A percentile compares a stretch with the other conserved stretches of the same genome.
Conservation (phyloP, 2,888 invertebrate species). For the Anarsia innoxiella region DNA sequence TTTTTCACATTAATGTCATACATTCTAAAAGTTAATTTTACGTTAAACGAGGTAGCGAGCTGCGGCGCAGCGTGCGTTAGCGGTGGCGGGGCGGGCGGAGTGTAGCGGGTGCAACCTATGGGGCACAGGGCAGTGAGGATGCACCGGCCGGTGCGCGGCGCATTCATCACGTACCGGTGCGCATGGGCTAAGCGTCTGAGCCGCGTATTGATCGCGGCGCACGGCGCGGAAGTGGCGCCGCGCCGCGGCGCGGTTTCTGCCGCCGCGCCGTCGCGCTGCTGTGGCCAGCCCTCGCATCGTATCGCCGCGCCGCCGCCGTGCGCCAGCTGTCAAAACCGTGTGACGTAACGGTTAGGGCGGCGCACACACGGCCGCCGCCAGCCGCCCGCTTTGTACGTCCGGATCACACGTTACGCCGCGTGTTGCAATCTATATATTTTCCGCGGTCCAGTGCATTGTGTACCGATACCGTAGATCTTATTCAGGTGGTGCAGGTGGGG, state of each 20-base stretch:
- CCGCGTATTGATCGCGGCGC: constrained; percentile 41
- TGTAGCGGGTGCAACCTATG: constrained; percentile 4
- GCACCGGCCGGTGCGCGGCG: constrained; percentile 19
- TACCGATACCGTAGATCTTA: constrained; percentile 36
- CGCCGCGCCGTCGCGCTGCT: constrained; percentile 22
- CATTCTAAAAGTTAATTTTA: no score
- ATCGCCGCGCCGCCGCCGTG: constrained; percentile 22
- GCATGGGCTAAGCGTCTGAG: constrained; percentile 6
- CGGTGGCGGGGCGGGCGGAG: background rate
- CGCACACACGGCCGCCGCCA: constrained; percentile 54
- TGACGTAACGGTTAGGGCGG: constrained; percentile 59
- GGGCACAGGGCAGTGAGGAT: constrained; percentile 3
- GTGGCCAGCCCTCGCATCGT: constrained; percentile 32
- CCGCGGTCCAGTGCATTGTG: constrained; percentile 36
- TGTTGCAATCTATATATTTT: constrained; percentile 32
- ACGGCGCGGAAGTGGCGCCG: constrained; percentile 28
- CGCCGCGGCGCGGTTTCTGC: constrained; percentile 22
- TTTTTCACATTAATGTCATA: no score
- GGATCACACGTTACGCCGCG: constrained; percentile 26
- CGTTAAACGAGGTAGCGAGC: background rate
- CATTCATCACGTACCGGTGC: no score
- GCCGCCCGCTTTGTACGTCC: constrained; percentile 54
- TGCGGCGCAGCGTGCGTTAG: background rate
- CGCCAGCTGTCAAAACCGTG: constrained; percentile 52
- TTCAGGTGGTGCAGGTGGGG: constrained; percentile 53